Base-by-base conservation (phyloP, 2,113 vertebrate genomes). In the Spea multiplicata region DNA sequence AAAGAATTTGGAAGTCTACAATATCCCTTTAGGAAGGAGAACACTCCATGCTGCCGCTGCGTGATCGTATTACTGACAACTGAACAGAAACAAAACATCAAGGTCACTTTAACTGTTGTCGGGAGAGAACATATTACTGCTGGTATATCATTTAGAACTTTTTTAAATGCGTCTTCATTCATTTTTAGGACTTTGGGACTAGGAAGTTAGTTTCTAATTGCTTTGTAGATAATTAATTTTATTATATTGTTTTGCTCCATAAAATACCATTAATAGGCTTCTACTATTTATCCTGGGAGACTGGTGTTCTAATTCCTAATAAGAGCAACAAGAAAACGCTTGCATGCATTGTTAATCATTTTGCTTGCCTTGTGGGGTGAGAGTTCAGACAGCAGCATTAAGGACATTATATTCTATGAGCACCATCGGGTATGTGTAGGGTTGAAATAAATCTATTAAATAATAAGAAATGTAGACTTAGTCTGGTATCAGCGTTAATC, bases 211-310 rank as follows among this genome's bases (percentile, higher is more conserved):
- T 67, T 45, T 67, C 30, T 46, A 75, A 75, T 75, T 55, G 69
- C 49, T 71, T 66, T 52, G 8, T 55, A 46, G 74, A 67, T 67
- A 55, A 75, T 66, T 66, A 53, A 53, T 52, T 55, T n/a, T 75
- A 66, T 75, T 66, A n/a, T 75, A 67, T 44, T 66, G 74, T 67
- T 67, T 75, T 44, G 49, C 65, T 67, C 47, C 64, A 55, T 66
- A 66, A 75, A 62, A 52, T 66, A 47, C 67, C 64, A 66, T 67
- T 67, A 67, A 49, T 53, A 45, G 49, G 10, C 48, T 52, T 75
- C 4, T 66, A 6, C 46, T 67, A 55, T 67, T 66, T 53, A 53
- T 17, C 49, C 13, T 72, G 5, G 5, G 16, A 17, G 52, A 72
- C 14, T 72, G 70, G 53, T 59, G 45, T 72, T 45, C 53, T 44